Evolutionary conservation across 2,888 invertebrate genomes (phyloP).

Genomic region (Eledona agricola): DNA sequence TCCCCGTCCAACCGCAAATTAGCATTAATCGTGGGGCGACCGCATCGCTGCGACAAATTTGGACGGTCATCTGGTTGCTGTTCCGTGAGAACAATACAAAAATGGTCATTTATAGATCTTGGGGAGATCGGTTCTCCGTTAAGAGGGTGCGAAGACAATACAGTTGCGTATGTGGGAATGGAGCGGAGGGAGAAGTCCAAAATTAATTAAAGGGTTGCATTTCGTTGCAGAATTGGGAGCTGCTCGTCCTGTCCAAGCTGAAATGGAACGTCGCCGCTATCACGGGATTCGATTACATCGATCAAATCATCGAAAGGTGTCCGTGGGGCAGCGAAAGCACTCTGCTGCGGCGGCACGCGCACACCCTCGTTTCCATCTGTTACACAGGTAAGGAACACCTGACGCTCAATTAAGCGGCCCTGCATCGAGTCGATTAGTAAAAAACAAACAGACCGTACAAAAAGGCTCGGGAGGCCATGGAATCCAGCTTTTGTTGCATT

Average conservation of each 20-base stretch:
- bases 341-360: slow-evolving; percentile 75
- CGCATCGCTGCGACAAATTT: slow-evolving; percentile 34
- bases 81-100: slow-evolving; percentile 32
- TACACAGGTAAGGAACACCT: slow-evolving; percentile 71
- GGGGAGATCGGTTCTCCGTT: slow-evolving; percentile 32
- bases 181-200: slow-evolving; percentile 19
- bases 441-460: no score
- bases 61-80: slow-evolving; percentile 33
- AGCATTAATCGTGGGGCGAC: slow-evolving; percentile 33
- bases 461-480: no score
- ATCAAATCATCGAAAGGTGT: slow-evolving; percentile 76
- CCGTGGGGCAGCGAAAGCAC: slow-evolving; percentile 70
- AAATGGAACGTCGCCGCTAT: slow-evolving; percentile 83
- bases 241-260: slow-evolving; percentile 76
- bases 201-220: slow-evolving; percentile 31
- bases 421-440: not conserved
- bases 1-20: slow-evolving; percentile 30
- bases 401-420: slow-evolving; percentile 18
- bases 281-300: slow-evolving; percentile 84
- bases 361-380: slow-evolving; percentile 80
- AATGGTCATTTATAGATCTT: slow-evolving; percentile 28
- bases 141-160: slow-evolving; percentile 25
- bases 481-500: no score
- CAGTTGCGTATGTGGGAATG: slow-evolving; percentile 28
- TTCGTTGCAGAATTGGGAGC: slow-evolving; percentile 78